Conservation (phyloP, 2,113 vertebrate species). For the Notarius lentiginosus region DNA sequence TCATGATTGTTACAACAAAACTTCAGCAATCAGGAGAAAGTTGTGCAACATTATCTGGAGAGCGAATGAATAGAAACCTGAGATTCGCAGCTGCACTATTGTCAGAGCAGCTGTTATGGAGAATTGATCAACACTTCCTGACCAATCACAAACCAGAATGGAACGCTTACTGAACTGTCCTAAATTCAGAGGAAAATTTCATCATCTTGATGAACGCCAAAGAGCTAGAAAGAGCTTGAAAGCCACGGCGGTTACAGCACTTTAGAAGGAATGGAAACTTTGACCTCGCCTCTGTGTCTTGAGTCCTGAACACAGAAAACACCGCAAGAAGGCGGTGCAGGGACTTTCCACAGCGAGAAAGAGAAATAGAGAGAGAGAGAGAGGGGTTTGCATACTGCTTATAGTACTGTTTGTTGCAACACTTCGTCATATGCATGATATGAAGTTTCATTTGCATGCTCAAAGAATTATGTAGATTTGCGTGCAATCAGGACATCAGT, state of each 20-base stretch:
- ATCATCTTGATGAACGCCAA: background rate
- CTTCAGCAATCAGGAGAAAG: background rate
- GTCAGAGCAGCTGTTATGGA: background rate
- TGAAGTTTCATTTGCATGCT: background rate
- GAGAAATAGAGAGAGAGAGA: background rate
- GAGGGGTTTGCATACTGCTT: background rate
- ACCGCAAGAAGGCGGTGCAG: constrained; percentile 39
- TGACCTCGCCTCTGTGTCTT: constrained; percentile 19
- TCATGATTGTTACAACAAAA: no score
- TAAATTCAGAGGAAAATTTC: background rate
- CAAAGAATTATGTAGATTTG: background rate
- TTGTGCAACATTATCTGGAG: background rate
- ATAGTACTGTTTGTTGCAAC: background rate
- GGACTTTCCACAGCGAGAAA: constrained; percentile 22
- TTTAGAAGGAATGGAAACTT: constrained; percentile 37
- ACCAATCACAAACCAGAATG: background rate
- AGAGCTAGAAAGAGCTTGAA: background rate
- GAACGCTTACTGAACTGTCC: background rate
- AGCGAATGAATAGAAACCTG: background rate
- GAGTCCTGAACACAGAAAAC: background rate
- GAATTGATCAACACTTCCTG: background rate
- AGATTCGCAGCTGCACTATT: background rate
- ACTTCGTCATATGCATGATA: background rate
- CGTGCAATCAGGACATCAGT: background rate
- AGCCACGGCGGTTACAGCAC: background rate